phyloP scores from a whole-genome alignment of 2,113 vertebrate species.

The Myiagra hebetior region DNA sequence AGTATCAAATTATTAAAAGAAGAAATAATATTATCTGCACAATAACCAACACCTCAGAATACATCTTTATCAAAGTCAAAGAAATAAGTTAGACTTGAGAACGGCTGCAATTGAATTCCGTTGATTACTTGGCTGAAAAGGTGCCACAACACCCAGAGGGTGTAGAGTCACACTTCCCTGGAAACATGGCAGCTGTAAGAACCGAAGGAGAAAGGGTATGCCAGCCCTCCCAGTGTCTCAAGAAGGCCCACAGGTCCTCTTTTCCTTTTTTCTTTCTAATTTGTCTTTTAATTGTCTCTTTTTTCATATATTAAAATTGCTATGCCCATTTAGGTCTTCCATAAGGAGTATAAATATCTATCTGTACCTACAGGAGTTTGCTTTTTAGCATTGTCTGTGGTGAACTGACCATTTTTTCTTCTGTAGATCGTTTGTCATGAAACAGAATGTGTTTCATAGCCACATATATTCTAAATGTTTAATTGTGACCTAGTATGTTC shows the following conservation, averaged over 20 bases:
- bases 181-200: not conserved
- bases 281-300: not conserved
- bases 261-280: not conserved
- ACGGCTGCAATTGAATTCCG: fast-evolving
- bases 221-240: not conserved
- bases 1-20: not conserved
- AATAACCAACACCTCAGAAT: not conserved
- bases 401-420: not conserved
- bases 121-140: not conserved
- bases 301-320: not conserved
- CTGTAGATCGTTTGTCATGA: not conserved
- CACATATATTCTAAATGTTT: not conserved
- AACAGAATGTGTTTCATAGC: not conserved
- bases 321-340: not conserved
- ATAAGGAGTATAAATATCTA: not conserved
- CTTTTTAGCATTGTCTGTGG: not conserved
- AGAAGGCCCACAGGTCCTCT: not conserved
- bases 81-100: not conserved
- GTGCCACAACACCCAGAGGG: fast-evolving
- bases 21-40: not conserved
- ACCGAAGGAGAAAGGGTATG: not conserved
- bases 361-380: not conserved
- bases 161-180: not conserved
- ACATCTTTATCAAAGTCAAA: not conserved
- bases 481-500: fast-evolving